Conservation (phyloP, 2,888 invertebrate species). For the Ptycholaimellus sp. region DNA sequence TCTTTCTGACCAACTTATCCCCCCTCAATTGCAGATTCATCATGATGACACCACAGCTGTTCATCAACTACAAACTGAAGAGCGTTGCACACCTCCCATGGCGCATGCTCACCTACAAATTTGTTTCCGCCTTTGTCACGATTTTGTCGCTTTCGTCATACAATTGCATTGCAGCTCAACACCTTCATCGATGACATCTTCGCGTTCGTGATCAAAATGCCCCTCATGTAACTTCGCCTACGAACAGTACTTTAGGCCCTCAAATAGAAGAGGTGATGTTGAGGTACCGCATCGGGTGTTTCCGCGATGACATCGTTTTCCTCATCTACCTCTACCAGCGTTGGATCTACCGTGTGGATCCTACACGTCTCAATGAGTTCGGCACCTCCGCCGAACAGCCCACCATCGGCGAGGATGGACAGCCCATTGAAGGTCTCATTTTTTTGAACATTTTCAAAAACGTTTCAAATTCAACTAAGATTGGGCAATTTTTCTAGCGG, state of each 20-base stretch:
- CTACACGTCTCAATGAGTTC: constrained; percentile 78
- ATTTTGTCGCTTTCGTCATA: constrained; percentile 98
- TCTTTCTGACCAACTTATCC: constrained; percentile 90
- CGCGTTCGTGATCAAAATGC: constrained; percentile 99
- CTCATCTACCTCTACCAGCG: constrained; percentile 94
- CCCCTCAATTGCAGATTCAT: constrained; percentile 91
- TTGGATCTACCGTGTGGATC: constrained; percentile 93
- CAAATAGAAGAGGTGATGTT: constrained; percentile 20
- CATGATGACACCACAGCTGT: constrained; percentile 99
- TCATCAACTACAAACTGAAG: constrained; percentile 96
- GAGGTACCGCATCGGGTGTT: constrained; percentile 88
- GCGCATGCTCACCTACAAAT: constrained; percentile 99
- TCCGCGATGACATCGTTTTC: constrained; percentile 95
- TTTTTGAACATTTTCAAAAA: too few relatives aligned
- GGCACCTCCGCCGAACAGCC: constrained; percentile 64
- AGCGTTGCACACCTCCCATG: constrained; percentile 97
- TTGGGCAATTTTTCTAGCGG: not conserved
- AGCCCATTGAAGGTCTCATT: too few relatives aligned
- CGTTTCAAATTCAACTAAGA: too few relatives aligned
- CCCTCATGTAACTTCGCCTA: constrained; percentile 57
- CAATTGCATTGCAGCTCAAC: too few relatives aligned
- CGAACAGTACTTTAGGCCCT: too few relatives aligned
- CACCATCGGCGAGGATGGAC: too few relatives aligned
- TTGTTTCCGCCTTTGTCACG: constrained; percentile 91
- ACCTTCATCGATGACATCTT: constrained; percentile 99